Percentiles rank a stretch among this genome's conserved stretches.
Evolutionary conservation across 2,113 vertebrate genomes (phyloP).

Genomic region (Equus przewalskii): DNA sequence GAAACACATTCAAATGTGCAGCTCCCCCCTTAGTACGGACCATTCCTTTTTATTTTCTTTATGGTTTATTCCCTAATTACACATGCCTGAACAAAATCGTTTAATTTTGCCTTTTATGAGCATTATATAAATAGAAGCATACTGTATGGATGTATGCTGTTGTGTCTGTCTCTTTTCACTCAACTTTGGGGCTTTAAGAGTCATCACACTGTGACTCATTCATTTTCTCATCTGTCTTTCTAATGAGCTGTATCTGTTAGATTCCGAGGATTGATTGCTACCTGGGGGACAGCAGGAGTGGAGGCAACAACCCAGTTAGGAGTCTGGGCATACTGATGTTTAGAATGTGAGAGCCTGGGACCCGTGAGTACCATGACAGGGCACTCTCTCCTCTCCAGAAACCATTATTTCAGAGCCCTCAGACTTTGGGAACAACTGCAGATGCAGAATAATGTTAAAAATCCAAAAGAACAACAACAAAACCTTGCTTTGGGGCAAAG

Average conservation of each 20-base stretch:
- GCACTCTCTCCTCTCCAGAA: not conserved
- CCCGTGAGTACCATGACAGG: not conserved
- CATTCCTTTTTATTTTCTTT: conserved; percentile 33
- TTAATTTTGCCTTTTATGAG: conserved; percentile 48
- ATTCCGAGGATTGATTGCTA: not conserved
- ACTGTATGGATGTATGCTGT: not conserved
- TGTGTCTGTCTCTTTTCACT: conserved; percentile 13
- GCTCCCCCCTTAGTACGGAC: not conserved
- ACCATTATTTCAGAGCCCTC: not conserved
- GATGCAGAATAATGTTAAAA: not conserved
- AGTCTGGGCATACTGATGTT: not conserved
- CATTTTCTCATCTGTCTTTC: not conserved
- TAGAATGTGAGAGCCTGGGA: not conserved
- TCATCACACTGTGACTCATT: not conserved
- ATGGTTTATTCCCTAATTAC: not conserved
- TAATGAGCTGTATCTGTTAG: not conserved
- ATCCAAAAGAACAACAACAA: not conserved
- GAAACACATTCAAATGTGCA: not conserved
- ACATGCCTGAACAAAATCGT: not conserved
- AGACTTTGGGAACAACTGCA: not conserved
- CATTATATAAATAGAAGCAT: not conserved
- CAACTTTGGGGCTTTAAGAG: not conserved
- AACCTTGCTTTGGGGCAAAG: not conserved
- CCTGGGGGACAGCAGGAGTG: not conserved
- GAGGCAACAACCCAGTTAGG: not conserved